Conservation (phyloP, 2,113 vertebrate genomes). For the Sylvietta virens region DNA sequence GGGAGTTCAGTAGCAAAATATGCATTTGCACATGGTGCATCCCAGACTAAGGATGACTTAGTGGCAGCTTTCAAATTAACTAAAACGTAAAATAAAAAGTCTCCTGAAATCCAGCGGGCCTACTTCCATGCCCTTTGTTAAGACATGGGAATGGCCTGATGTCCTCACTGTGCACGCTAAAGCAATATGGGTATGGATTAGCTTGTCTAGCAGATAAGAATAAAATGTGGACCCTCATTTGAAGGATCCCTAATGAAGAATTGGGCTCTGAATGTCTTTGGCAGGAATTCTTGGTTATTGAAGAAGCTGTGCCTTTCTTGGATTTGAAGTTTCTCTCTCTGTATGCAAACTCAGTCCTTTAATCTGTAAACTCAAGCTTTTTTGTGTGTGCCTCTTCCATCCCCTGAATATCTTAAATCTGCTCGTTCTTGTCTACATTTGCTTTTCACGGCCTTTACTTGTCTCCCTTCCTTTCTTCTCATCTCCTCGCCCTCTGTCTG, state of each 20-base stretch:
- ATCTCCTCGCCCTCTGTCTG: neutral
- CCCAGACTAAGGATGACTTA: neutral
- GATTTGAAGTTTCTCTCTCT: neutral
- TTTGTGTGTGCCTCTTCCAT: neutral
- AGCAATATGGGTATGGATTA: neutral
- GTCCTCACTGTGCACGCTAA: neutral
- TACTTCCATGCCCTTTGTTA: neutral
- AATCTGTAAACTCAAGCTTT: neutral
- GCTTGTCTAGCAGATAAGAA: neutral
- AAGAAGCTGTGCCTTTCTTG: conserved; percentile 4
- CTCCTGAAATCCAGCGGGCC: neutral
- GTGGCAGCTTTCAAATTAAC: neutral
- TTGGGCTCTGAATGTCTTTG: neutral
- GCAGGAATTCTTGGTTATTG: neutral
- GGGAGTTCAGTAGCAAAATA: neutral
- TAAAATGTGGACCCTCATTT: neutral
- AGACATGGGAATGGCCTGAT: neutral
- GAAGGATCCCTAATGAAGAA: neutral
- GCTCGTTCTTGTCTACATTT: neutral
- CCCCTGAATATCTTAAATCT: neutral
- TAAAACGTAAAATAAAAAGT: neutral
- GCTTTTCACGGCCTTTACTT: conserved; percentile 9
- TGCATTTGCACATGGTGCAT: neutral
- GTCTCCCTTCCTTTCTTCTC: conserved; percentile 19
- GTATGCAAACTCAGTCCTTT: neutral